Evolutionary conservation across 2,797 vertebrate genomes (phyloP).

Genomic region (Falco cherrug): DNA sequence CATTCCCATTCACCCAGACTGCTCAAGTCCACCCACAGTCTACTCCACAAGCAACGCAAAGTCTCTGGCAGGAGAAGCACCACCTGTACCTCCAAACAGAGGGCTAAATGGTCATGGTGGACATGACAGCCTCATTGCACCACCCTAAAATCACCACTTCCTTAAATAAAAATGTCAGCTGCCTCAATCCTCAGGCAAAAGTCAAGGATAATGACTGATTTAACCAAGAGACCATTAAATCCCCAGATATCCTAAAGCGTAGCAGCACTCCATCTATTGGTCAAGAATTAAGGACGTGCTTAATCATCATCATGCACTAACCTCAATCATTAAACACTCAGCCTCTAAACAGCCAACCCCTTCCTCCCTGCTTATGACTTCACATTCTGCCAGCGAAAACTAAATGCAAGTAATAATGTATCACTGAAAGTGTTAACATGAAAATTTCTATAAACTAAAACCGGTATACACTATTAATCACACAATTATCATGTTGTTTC

Average conservation of each 20-base stretch:
- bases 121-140: neutral
- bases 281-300: constrained; percentile 12
- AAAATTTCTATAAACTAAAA: neutral
- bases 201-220: constrained; percentile 44
- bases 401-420: neutral
- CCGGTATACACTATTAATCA: neutral
- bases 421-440: rapidly evolving
- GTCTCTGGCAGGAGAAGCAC: neutral
- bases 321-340: neutral
- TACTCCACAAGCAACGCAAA: neutral
- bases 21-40: neutral
- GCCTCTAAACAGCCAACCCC: neutral
- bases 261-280: constrained; percentile 57
- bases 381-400: neutral
- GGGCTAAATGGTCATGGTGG: neutral
- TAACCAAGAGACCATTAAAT: constrained; percentile 46
- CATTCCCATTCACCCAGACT: neutral
- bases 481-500: neutral
- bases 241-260: constrained; percentile 4
- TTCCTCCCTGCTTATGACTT: neutral
- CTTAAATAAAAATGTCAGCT: constrained; percentile 1
- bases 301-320: neutral
- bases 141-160: neutral
- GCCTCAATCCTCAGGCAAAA: neutral
- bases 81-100: neutral